Conservation (phyloP, 1,140 invertebrate species). For the Arctopsyche grandis region DNA sequence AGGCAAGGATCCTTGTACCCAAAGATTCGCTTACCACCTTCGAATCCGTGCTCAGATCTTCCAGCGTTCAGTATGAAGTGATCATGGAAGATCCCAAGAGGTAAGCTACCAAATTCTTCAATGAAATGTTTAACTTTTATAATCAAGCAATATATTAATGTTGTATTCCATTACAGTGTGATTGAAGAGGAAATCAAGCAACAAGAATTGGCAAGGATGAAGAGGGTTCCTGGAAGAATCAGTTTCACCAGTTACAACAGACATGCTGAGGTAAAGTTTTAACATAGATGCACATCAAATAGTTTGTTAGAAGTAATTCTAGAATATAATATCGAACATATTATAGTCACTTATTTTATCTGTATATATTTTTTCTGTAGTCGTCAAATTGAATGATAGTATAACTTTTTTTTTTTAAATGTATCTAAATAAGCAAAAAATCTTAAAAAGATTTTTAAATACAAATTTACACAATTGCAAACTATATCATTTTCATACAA, state of each 20-base stretch:
- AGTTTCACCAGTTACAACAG: conserved; percentile 50
- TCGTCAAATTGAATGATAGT: too few relatives aligned
- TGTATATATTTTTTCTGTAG: too few relatives aligned
- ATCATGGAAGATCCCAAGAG: conserved; percentile 43
- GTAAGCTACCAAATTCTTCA: conserved; percentile 23
- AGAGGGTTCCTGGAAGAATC: conserved; percentile 34
- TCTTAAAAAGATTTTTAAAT: too few relatives aligned
- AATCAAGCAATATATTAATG: background rate
- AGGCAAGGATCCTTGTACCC: conserved; percentile 44
- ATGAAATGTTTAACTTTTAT: background rate
- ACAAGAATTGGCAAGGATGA: conserved; percentile 41
- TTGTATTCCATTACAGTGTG: conserved; percentile 27
- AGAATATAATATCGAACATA: too few relatives aligned
- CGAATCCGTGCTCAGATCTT: conserved; percentile 29
- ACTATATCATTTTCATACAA: too few relatives aligned
- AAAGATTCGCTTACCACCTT: conserved; percentile 28
- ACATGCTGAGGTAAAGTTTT: conserved; percentile 45
- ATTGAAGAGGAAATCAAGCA: conserved; percentile 37
- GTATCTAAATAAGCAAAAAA: too few relatives aligned
- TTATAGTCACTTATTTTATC: too few relatives aligned
- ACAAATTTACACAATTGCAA: too few relatives aligned
- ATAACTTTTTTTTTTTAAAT: too few relatives aligned
- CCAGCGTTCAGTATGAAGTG: conserved; percentile 38
- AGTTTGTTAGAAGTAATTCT: background rate
- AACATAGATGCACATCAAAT: background rate